These are phyloP conservation scores for Antidorcas marsupialis DNA, from an alignment of 2,113 vertebrate genomes.

Conservation along the genomic window DNA sequence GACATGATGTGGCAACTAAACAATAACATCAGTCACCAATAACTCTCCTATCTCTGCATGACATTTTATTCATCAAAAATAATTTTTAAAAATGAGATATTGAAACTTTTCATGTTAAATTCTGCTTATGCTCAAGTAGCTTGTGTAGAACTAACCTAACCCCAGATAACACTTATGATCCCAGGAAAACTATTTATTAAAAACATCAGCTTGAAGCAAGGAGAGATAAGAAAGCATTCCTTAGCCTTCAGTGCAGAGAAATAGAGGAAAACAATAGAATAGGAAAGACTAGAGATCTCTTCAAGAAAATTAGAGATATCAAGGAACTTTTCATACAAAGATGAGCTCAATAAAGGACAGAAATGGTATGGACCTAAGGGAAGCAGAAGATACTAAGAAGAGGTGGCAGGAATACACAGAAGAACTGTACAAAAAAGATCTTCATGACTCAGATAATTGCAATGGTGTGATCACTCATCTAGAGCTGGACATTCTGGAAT, in stretches of 20 bases:
- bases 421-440: not conserved
- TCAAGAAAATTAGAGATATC: not conserved
- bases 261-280: not conserved
- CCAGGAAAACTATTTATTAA: not conserved
- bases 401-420: not conserved
- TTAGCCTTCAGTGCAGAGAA: not conserved
- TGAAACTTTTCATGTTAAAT: not conserved
- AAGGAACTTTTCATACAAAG: not conserved
- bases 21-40: not conserved
- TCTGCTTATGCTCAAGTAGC: not conserved
- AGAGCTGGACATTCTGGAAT: not conserved
- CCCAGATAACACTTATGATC: not conserved
- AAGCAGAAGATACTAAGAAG: not conserved
- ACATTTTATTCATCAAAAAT: constrained; percentile 17
- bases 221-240: not conserved
- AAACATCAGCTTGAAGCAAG: not conserved
- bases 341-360: not conserved
- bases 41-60: not conserved
- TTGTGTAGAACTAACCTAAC: not conserved
- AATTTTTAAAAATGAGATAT: not conserved
- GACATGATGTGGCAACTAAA: not conserved
- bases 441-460: not conserved
- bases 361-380: not conserved
- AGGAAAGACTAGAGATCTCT: not conserved
- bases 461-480: not conserved